phyloP scores from a whole-genome alignment of 2,888 invertebrate genomes.

The Pseudeuparius sepicola region DNA sequence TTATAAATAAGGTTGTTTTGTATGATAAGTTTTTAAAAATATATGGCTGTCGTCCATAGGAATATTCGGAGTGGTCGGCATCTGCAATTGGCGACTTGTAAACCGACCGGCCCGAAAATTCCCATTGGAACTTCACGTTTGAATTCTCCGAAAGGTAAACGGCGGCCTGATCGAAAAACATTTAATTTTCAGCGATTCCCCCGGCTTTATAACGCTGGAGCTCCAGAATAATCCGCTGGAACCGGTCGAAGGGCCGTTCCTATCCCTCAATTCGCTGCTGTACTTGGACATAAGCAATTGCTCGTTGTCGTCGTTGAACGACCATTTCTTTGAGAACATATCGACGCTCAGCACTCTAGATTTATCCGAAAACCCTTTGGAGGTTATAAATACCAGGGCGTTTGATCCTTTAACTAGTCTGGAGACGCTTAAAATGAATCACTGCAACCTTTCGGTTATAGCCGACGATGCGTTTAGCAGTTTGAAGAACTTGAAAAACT shows the following conservation, averaged over 20 bases:
- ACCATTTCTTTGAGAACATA: conserved; percentile 56
- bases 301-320: conserved; percentile 47
- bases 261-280: conserved; percentile 54
- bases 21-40: too few relatives aligned
- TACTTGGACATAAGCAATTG: conserved; percentile 60
- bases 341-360: conserved; percentile 59
- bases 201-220: conserved; percentile 59
- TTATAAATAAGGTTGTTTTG: too few relatives aligned
- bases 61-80: too few relatives aligned
- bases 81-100: too few relatives aligned
- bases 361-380: conserved; percentile 56
- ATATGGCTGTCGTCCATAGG: too few relatives aligned
- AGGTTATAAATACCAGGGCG: conserved; percentile 45
- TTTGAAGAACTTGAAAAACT: conserved; percentile 50
- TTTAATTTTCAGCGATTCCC: conserved; percentile 52
- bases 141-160: too few relatives aligned
- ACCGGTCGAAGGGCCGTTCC: conserved; percentile 52
- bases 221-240: conserved; percentile 57
- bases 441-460: conserved; percentile 51
- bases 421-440: conserved; percentile 54
- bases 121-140: too few relatives aligned
- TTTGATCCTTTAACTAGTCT: conserved; percentile 56
- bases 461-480: conserved; percentile 47
- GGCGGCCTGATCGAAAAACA: too few relatives aligned
- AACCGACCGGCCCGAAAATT: too few relatives aligned